phyloP scores from a whole-genome alignment of 2,113 vertebrate genomes.

The Microcebus griseorufus region DNA sequence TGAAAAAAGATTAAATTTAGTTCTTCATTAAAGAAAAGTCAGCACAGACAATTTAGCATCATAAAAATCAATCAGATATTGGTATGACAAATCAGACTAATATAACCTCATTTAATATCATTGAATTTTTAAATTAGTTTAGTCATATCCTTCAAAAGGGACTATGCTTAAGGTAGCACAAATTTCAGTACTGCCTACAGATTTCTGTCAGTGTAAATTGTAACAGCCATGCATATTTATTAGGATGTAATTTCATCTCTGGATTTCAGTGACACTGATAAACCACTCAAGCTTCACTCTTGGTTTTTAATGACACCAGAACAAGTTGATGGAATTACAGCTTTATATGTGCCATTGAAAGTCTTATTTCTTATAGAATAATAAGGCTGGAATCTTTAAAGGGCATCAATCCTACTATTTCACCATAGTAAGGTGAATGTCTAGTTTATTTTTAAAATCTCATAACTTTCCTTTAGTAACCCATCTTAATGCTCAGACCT shows the following conservation, averaged over 20 bases:
- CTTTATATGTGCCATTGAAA: conserved; percentile 54
- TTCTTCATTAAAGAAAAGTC: conserved; percentile 29
- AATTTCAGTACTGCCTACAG: conserved; percentile 73
- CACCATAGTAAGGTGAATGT: not conserved
- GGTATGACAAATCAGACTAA: not conserved
- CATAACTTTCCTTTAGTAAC: not conserved
- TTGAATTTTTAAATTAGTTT: conserved; percentile 38
- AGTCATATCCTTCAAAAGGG: conserved; percentile 22
- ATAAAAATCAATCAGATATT: not conserved
- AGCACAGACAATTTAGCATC: not conserved
- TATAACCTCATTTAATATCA: not conserved
- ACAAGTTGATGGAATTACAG: conserved; percentile 78
- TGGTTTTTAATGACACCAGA: conserved; percentile 72
- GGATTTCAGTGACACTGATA: conserved; percentile 75
- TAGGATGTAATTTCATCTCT: conserved; percentile 78
- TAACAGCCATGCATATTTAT: conserved; percentile 73
- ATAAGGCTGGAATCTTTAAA: conserved; percentile 35
- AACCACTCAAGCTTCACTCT: conserved; percentile 72
- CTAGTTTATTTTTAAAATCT: conserved; percentile 17
- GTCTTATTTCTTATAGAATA: conserved; percentile 56
- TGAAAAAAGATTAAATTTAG: conserved; percentile 49
- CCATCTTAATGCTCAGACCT: not conserved
- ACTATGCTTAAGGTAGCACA: conserved; percentile 11
- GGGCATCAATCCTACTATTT: conserved; percentile 2
- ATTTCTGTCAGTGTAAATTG: conserved; percentile 67